phyloP scores from a whole-genome alignment of 2,797 vertebrate genomes.

The Rhinogobio ventralis region DNA sequence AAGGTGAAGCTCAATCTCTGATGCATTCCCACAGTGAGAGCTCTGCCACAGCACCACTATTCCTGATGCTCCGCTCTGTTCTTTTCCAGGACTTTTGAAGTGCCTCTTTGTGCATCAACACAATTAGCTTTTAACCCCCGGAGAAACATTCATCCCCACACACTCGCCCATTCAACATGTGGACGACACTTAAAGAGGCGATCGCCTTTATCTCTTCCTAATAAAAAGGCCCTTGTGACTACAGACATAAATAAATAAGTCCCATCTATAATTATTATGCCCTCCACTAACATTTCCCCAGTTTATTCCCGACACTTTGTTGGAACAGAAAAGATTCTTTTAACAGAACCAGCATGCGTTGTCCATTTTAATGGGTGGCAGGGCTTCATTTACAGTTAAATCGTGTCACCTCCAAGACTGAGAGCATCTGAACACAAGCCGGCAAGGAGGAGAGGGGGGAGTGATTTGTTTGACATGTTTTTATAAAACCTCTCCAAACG shows the following conservation, averaged over 20 bases:
- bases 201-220: slow-evolving; percentile 42
- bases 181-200: slow-evolving; percentile 52
- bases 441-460: slow-evolving; percentile 35
- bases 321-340: slow-evolving; percentile 52
- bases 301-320: slow-evolving; percentile 36
- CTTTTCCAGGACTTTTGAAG: slow-evolving; percentile 56
- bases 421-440: slow-evolving; percentile 55
- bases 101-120: slow-evolving; percentile 58
- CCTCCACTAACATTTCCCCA: slow-evolving; percentile 52
- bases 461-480: slow-evolving; percentile 64
- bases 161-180: slow-evolving; percentile 57
- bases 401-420: slow-evolving; percentile 60
- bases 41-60: slow-evolving; percentile 39
- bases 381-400: slow-evolving; percentile 65
- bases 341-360: slow-evolving; percentile 48
- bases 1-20: slow-evolving; percentile 49
- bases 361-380: slow-evolving; percentile 60
- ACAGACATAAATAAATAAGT: slow-evolving; percentile 59
- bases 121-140: slow-evolving; percentile 60
- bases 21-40: slow-evolving; percentile 45
- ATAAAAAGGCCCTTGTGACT: slow-evolving; percentile 36
- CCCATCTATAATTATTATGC: slow-evolving; percentile 65
- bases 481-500: slow-evolving; percentile 60
- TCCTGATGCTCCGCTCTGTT: slow-evolving; percentile 45
- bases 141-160: slow-evolving; percentile 49